A percentile compares a stretch with the other conserved stretches of the same genome.
phyloP scores from a whole-genome alignment of 2,888 invertebrate genomes.

The Xanthia togata region DNA sequence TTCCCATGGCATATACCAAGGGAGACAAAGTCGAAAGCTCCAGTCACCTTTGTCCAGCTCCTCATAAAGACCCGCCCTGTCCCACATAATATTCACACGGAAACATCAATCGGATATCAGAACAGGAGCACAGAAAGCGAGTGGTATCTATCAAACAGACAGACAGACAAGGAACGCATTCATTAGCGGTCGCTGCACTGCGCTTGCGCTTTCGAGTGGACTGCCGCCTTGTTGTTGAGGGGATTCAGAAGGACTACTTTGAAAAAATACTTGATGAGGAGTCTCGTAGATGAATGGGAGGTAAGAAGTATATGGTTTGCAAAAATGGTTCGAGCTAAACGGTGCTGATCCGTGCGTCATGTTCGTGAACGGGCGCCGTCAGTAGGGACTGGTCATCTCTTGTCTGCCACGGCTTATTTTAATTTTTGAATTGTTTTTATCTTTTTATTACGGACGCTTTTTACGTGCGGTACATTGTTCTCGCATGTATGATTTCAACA shows the following conservation, averaged over 20 bases:
- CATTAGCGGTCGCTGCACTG: constrained; percentile 75
- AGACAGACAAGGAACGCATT: constrained; percentile 72
- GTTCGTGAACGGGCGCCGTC: too few relatives aligned
- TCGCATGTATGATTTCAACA: too few relatives aligned
- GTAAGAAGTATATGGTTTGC: not conserved
- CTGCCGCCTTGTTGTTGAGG: constrained; percentile 30
- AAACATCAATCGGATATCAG: constrained; percentile 63
- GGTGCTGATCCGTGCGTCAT: too few relatives aligned
- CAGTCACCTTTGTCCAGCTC: constrained; percentile 6
- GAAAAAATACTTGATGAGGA: not conserved
- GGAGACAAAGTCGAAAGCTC: not conserved
- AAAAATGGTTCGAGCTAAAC: too few relatives aligned
- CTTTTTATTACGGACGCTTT: too few relatives aligned
- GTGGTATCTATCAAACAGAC: constrained; percentile 70
- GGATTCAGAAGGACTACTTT: constrained; percentile 38
- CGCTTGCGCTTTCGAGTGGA: constrained; percentile 68
- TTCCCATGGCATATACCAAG: not conserved
- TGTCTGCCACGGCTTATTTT: too few relatives aligned
- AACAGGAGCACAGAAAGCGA: constrained; percentile 55
- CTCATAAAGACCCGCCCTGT: constrained; percentile 8
- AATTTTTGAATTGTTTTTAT: too few relatives aligned
- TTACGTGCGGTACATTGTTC: too few relatives aligned
- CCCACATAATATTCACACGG: constrained; percentile 64
- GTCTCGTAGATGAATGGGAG: not conserved
- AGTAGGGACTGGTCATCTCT: too few relatives aligned